Percentiles rank a stretch among this genome's conserved stretches.
Conservation (phyloP, 2,113 vertebrate species). For the Oreochromis niloticus region DNA sequence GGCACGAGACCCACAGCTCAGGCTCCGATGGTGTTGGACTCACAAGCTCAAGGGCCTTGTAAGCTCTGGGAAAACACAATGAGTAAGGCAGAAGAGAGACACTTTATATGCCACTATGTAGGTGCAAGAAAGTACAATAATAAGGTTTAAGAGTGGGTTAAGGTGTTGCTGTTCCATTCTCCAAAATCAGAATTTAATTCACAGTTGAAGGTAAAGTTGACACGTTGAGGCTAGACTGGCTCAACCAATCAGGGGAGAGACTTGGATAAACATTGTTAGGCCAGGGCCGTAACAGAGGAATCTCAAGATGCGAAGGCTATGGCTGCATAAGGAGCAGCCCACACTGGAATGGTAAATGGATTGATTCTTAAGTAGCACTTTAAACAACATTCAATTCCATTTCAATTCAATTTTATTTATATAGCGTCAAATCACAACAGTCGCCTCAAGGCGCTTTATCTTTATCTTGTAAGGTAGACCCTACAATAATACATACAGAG, state of each 20-base stretch:
- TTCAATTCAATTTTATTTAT: no score
- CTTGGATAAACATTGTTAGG: neutral
- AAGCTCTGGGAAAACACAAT: neutral
- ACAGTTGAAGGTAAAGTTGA: neutral
- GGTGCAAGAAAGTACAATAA: neutral
- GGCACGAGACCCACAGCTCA: neutral
- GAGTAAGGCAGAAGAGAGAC: neutral
- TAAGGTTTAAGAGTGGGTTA: neutral
- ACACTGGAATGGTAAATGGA: neutral
- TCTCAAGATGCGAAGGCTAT: neutral
- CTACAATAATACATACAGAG: no score
- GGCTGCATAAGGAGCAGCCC: neutral
- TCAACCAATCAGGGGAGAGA: neutral
- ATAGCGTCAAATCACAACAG: no score
- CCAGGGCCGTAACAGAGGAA: neutral
- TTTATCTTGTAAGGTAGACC: no score
- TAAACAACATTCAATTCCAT: no score
- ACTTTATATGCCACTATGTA: neutral
- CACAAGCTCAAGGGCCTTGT: neutral
- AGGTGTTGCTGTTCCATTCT: neutral
- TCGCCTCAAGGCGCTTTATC: no score
- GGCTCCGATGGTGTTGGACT: neutral
- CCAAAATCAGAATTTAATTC: neutral
- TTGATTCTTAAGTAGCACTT: neutral
- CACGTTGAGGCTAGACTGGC: neutral